Percentiles rank a stretch among this genome's conserved stretches.
Evolutionary conservation across 2,113 vertebrate species (phyloP).

Genomic region (Actinemys pallida): DNA sequence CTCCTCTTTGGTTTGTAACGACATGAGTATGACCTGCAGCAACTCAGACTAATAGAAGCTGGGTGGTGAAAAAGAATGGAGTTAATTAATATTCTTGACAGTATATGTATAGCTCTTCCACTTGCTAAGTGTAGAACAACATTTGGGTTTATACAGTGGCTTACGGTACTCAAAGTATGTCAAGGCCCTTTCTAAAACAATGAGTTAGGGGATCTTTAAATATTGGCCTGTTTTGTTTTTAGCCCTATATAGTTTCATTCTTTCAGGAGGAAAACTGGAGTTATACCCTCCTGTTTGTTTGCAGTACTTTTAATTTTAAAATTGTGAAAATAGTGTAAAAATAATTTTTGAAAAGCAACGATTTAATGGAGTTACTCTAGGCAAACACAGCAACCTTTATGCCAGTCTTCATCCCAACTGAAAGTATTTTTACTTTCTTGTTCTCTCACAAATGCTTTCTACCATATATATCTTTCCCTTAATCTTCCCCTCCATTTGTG

Average conservation of each 20-base stretch:
- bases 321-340: slow-evolving; percentile 32
- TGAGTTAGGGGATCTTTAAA: background rate
- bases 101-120: background rate
- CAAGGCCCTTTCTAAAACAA: background rate
- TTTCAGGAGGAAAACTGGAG: background rate
- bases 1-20: background rate
- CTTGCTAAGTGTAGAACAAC: background rate
- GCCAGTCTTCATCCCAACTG: background rate
- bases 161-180: background rate
- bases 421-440: background rate
- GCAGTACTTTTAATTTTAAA: background rate
- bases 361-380: background rate
- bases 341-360: slow-evolving; percentile 5
- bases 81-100: background rate
- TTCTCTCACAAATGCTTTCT: background rate
- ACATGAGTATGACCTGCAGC: background rate
- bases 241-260: background rate
- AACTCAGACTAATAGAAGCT: background rate
- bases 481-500: background rate
- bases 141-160: background rate
- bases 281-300: background rate
- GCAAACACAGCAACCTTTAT: background rate
- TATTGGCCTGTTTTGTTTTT: background rate
- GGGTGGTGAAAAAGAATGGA: background rate
- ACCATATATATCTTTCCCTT: background rate